A percentile compares a stretch with the other conserved stretches of the same genome.
Evolutionary conservation across 1,140 invertebrate species (phyloP).

Genomic region (Bemisia tabaci): DNA sequence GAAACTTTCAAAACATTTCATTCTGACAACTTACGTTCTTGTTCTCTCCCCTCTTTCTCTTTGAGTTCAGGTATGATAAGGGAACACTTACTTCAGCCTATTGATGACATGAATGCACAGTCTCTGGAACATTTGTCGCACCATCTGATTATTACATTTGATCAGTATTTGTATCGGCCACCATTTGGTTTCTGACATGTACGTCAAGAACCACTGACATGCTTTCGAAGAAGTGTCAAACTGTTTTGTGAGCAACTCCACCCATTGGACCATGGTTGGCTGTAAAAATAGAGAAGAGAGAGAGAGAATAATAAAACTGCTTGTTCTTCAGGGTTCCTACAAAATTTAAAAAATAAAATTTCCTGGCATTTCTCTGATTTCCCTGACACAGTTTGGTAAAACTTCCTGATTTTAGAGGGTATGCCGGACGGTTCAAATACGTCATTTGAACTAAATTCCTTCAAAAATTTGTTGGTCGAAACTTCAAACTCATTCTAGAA

Average conservation of each 20-base stretch:
- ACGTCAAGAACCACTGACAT: conserved; percentile 82
- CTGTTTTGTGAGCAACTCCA: conserved; percentile 85
- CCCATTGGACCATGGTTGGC: conserved; percentile 93
- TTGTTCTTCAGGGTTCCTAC: too few relatives aligned
- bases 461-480: too few relatives aligned
- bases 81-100: conserved; percentile 55
- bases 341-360: too few relatives aligned
- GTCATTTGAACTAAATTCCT: too few relatives aligned
- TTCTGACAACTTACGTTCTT: too few relatives aligned
- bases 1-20: too few relatives aligned
- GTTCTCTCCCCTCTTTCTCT: background rate
- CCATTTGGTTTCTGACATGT: conserved; percentile 84
- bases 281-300: conserved; percentile 34
- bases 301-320: too few relatives aligned
- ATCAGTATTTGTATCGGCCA: conserved; percentile 91
- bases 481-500: too few relatives aligned
- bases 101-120: conserved; percentile 89
- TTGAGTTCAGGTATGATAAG: background rate
- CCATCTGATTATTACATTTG: conserved; percentile 91
- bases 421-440: too few relatives aligned
- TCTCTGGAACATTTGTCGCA: conserved; percentile 85
- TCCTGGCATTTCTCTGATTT: too few relatives aligned
- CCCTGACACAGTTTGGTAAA: too few relatives aligned
- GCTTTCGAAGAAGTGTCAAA: conserved; percentile 81
- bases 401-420: too few relatives aligned